A percentile compares a stretch with the other conserved stretches of the same genome.
phyloP scores from a whole-genome alignment of 2,113 vertebrate genomes.

The Hiodon alosoides region DNA sequence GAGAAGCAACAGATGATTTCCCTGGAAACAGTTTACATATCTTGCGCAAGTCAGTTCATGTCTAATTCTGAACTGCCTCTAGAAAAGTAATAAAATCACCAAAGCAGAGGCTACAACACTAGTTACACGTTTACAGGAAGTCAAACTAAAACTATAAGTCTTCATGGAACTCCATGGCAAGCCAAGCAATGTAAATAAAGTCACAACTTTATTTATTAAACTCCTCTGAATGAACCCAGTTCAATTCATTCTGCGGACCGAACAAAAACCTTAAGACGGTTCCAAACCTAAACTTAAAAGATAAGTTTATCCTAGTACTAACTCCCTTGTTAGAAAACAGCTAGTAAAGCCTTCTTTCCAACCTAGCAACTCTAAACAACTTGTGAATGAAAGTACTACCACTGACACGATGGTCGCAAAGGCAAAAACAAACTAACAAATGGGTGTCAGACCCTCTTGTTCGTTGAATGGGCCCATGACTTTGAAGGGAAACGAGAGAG shows the following conservation, averaged over 20 bases:
- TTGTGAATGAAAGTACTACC: no score
- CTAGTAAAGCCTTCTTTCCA: no score
- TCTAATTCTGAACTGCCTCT: not conserved
- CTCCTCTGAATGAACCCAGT: no score
- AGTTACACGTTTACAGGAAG: no score
- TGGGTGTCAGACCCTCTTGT: not conserved
- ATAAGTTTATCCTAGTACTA: not conserved
- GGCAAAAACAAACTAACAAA: no score
- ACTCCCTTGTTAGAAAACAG: not conserved
- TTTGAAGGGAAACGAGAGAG: not conserved
- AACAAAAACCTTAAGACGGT: no score
- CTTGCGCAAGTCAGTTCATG: slow-evolving; percentile 10
- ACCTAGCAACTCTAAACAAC: no score
- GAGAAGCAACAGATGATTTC: slow-evolving; percentile 5
- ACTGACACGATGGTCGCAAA: no score
- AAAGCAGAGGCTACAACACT: not conserved
- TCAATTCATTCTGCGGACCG: no score
- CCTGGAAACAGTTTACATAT: not conserved
- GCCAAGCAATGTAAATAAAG: not conserved
- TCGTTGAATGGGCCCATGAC: not conserved
- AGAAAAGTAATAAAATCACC: slow-evolving; percentile 6
- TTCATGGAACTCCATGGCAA: not conserved
- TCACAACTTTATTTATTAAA: no score
- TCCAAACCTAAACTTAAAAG: not conserved
- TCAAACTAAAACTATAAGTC: no score